A percentile compares a stretch with the other conserved stretches of the same genome.
Conservation (phyloP, 2,888 invertebrate genomes). For the Venusia cambrica region DNA sequence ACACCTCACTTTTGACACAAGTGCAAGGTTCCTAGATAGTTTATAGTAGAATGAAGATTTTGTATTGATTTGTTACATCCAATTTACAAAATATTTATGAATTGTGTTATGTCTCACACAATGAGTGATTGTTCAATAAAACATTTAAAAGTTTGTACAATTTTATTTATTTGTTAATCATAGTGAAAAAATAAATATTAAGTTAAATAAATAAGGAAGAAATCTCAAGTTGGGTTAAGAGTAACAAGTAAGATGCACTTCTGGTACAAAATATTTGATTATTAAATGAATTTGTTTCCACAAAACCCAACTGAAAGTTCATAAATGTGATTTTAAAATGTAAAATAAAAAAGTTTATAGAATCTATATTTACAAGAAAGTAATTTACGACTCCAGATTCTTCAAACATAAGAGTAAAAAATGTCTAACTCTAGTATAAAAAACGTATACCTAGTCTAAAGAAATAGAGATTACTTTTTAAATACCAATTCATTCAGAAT, state of each 20-base stretch:
- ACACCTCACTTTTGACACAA: slow-evolving; percentile 50
- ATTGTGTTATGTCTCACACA: too few species aligned
- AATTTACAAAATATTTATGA: too few species aligned
- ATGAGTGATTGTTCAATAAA: too few species aligned
- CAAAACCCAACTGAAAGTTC: slow-evolving; percentile 82
- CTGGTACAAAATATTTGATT: slow-evolving; percentile 23
- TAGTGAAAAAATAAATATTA: slow-evolving; percentile 68
- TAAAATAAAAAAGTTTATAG: slow-evolving; percentile 42
- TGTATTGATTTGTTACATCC: too few species aligned
- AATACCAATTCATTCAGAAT: slow-evolving; percentile 58
- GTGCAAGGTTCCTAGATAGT: slow-evolving; percentile 12
- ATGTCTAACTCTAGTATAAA: slow-evolving; percentile 11
- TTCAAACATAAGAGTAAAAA: slow-evolving; percentile 16
- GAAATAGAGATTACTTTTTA: slow-evolving; percentile 22
- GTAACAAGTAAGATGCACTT: slow-evolving; percentile 46
- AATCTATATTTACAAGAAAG: slow-evolving; percentile 61
- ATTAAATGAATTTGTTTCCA: slow-evolving; percentile 47
- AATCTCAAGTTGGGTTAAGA: slow-evolving; percentile 80
- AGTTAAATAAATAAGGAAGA: slow-evolving; percentile 69
- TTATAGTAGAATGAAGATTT: too few species aligned
- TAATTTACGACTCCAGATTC: slow-evolving; percentile 31
- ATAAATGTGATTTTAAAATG: slow-evolving; percentile 45
- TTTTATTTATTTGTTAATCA: slow-evolving; percentile 71
- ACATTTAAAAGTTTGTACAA: slow-evolving; percentile 66
- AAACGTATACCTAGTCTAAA: slow-evolving; percentile 13